Evolutionary conservation across 2,113 vertebrate species (phyloP).

Genomic region (Pluvialis apricaria): DNA sequence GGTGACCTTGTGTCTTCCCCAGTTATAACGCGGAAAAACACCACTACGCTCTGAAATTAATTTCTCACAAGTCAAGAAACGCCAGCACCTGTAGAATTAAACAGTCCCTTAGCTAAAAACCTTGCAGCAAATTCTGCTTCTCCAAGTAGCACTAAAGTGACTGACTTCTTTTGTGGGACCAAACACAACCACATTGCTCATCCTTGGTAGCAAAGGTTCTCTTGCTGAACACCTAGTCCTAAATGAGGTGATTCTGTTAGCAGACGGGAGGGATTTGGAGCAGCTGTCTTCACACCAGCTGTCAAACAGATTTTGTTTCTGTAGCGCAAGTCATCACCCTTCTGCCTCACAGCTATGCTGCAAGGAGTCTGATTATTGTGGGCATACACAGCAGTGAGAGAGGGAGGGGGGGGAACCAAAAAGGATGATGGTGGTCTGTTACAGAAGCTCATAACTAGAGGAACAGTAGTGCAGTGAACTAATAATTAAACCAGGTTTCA

Average conservation of each 20-base stretch:
- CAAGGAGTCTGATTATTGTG: not conserved
- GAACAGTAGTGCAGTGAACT: not conserved
- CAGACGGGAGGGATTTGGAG: not conserved
- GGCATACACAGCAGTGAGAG: not conserved
- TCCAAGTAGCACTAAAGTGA: not conserved
- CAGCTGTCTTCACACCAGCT: slow-evolving; percentile 2
- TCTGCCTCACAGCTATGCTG: not conserved
- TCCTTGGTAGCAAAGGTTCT: not conserved
- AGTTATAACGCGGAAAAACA: not conserved
- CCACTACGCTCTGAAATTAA: not conserved
- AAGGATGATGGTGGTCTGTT: not conserved
- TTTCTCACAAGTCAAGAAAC: not conserved
- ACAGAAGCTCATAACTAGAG: not conserved
- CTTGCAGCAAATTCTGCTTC: not conserved
- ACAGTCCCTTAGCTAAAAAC: not conserved
- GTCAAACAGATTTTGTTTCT: not conserved
- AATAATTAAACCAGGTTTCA: not conserved
- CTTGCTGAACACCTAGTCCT: not conserved
- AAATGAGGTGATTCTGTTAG: not conserved
- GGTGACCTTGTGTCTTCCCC: not conserved
- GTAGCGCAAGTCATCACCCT: not conserved
- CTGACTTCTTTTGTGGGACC: not conserved
- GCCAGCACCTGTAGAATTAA: not conserved
- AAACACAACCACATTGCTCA: not conserved
- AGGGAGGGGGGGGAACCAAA: not conserved